Evolutionary conservation across 2,888 invertebrate genomes (phyloP).

Genomic region (Calliopum simillimum): DNA sequence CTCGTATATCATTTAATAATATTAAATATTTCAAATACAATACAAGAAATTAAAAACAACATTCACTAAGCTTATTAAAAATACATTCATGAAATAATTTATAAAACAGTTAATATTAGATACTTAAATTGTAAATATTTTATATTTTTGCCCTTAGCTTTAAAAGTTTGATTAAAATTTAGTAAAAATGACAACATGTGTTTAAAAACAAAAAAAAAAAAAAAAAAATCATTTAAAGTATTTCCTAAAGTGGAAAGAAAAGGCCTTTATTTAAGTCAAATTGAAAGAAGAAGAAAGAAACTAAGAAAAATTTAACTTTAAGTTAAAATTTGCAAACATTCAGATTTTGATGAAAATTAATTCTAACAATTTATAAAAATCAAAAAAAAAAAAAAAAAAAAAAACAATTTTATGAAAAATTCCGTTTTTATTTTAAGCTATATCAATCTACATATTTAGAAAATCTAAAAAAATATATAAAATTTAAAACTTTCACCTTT

Average conservation of each 20-base stretch:
- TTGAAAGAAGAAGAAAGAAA: constrained; percentile 34
- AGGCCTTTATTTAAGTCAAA: constrained; percentile 47
- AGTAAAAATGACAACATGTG: constrained; percentile 40
- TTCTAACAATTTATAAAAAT: constrained; percentile 36
- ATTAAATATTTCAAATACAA: constrained; percentile 11
- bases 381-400: constrained; percentile 15
- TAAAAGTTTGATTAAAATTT: constrained; percentile 40
- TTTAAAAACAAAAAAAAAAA: constrained; percentile 32
- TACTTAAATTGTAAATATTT: background rate
- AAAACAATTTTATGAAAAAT: constrained; percentile 1
- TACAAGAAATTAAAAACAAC: background rate
- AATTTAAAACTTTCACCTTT: constrained; percentile 4
- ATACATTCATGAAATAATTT: background rate
- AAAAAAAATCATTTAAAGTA: constrained; percentile 45
- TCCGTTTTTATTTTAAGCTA: constrained; percentile 13
- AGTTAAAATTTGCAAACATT: constrained; percentile 4
- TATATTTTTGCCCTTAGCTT: constrained; percentile 13
- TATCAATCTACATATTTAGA: background rate
- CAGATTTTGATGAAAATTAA: constrained; percentile 18
- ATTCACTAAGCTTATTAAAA: constrained; percentile 16
- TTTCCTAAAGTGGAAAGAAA: constrained; percentile 46
- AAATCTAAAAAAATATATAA: background rate
- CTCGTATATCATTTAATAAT: background rate
- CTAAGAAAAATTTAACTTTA: constrained; percentile 11
- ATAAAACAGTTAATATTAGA: no score